Evolutionary conservation across 2,113 vertebrate species (phyloP), one percentile per base, ranked within the genome.

Genomic region (Atractosteus spatula): DNA sequence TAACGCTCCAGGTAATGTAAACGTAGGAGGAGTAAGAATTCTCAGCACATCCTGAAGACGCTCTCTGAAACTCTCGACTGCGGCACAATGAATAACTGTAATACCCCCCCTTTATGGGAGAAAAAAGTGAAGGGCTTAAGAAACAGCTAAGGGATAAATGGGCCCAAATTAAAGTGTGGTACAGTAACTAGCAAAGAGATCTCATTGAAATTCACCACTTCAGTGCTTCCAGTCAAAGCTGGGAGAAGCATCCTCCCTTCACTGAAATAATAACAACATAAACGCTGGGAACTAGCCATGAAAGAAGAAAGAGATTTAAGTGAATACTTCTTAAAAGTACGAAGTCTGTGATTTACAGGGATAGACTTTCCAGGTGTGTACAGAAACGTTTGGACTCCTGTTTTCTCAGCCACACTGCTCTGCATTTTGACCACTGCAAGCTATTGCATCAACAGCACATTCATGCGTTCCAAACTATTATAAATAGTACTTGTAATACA

Each of bases 401-500:
- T 8, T 65, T 41, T 65, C 62, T 65, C 29, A 41, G 62, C 29
- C 29, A 43, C 62, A 65, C 17, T 11, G 62, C 29, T 65, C 62
- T 41, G 62, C 41, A n/a, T 43, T 65, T 65, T 29, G 7, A 8
- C n/a, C 62, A 65, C n/a, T 41, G 8, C 29, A 41, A 11, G 41
- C 14, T 65, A 65, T 65, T 65, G 62, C 29, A 65, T 43, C 62
- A 65, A 65, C 41, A 16, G 29, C 62, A 65, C 41, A 65, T 43
- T 65, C 41, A 65, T 7, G 29, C 2, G 8, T 29, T 65, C 17
- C 29, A 3, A n/a, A 65, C n/a, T 43, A 65, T 4, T 43, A 65
- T 65, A 65, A 65, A 65, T 43, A 65, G 17, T 59, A 73, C 66
- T 68, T 67, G 65, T 68, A 65, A 59, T 47, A 68, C 54, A 41